Evolutionary conservation across 2,113 vertebrate species (phyloP).

Genomic region (Argyrosomus japonicus): DNA sequence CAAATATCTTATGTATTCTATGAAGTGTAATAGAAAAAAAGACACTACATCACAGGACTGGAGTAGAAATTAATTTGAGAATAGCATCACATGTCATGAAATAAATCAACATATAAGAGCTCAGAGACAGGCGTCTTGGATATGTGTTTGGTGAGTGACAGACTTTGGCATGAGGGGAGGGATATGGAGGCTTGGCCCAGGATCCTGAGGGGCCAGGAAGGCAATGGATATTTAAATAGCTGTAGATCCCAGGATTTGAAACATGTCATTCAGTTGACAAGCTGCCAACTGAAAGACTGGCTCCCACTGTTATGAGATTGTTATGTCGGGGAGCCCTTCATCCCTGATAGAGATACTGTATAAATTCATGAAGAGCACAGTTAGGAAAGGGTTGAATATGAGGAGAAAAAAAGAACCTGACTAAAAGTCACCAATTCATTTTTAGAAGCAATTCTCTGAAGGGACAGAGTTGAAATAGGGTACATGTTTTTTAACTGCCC

Average conservation of each 20-base stretch:
- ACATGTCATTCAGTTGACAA: slow-evolving; percentile 60
- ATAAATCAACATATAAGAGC: slow-evolving; percentile 21
- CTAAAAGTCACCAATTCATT: slow-evolving; percentile 18
- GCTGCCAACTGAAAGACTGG: slow-evolving; percentile 37
- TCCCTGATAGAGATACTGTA: slow-evolving; percentile 21
- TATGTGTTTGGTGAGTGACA: slow-evolving; percentile 59
- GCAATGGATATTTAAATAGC: slow-evolving; percentile 66
- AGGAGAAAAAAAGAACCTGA: neutral
- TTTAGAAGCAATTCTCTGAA: slow-evolving; percentile 40
- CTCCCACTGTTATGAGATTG: slow-evolving; percentile 36
- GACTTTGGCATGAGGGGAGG: slow-evolving; percentile 35
- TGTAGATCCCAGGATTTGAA: slow-evolving; percentile 57
- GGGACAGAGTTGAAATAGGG: slow-evolving; percentile 32
- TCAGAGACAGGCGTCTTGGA: slow-evolving; percentile 35
- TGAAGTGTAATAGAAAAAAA: slow-evolving; percentile 5
- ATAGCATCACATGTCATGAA: slow-evolving; percentile 23
- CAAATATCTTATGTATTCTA: slow-evolving; percentile 13
- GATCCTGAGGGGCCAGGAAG: slow-evolving; percentile 44
- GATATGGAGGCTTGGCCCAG: slow-evolving; percentile 32
- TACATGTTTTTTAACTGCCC: slow-evolving; percentile 35
- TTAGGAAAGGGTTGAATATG: neutral
- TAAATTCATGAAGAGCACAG: slow-evolving; percentile 16
- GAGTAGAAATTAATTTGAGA: slow-evolving; percentile 21
- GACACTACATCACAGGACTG: neutral
- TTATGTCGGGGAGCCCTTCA: slow-evolving; percentile 23